Evolutionary conservation across 2,113 vertebrate genomes (phyloP), one percentile per base, ranked within the genome.

Genomic region (Ancistrus triradiatus): DNA sequence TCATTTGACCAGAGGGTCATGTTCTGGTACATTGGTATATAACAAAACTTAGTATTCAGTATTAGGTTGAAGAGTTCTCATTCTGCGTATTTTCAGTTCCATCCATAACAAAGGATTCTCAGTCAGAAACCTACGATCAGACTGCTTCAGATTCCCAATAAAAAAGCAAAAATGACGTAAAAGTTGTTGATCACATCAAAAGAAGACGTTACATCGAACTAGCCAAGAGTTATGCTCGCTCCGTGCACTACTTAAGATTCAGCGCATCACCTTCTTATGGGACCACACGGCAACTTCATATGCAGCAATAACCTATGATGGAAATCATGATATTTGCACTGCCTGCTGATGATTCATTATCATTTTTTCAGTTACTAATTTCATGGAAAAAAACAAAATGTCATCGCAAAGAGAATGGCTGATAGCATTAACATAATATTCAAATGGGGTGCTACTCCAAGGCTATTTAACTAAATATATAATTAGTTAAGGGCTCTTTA

Each of bases 301-400:
- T 51, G 53, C 69, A 61, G 49, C 50, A 60, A 66, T 66, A 67
- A 72, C 51, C 52, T 50, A 37, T 68, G 60, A 72, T 68, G 64
- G 38, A 73, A 73, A 83, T 83, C 71, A 79, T 80, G 79, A 78
- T 80, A 86, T 84, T 83, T 81, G 82, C 79, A 77, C 81, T 81
- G 83, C 80, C 73, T 82, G 80, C 79, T 83, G 74, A 79, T 85
- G 83, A 83, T 83, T 85, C 78, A 83, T 83, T 78, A 62, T 76
- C 31, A 47, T 79, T 75, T 70, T 66, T 73, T 75, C 76, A 77
- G 76, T 78, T 78, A 79, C 67, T 63, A 70, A 73, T 83, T 84
- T 84, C 74, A 84, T 80, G 73, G n/a, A n/a, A n/a, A 86, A 84
- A 85, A 86, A 79, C 77, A 63, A 69, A 56, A 77, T 80, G 74